Evolutionary conservation across 2,888 invertebrate species (phyloP).

Genomic region (Cyaniris semiargus): DNA sequence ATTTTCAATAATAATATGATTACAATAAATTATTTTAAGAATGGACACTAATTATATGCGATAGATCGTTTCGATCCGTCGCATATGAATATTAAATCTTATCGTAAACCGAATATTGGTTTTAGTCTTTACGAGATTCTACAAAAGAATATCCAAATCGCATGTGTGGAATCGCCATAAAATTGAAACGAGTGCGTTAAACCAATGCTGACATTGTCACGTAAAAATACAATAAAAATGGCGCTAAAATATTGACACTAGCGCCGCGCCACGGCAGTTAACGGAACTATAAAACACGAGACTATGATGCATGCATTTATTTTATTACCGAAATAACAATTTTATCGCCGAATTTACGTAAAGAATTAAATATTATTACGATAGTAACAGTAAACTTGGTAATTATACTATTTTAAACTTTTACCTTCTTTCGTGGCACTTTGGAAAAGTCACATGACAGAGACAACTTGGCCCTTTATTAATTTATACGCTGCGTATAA

Average conservation of each 20-base stretch:
- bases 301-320: not conserved
- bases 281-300: constrained; percentile 13
- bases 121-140: constrained; percentile 38
- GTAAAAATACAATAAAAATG: constrained; percentile 28
- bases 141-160: constrained; percentile 32
- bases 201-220: constrained; percentile 20
- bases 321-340: constrained; percentile 13
- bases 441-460: not conserved
- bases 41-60: not conserved
- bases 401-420: no score
- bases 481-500: no score
- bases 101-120: not conserved
- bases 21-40: not conserved
- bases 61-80: not conserved
- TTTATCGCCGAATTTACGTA: not conserved
- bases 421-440: no score
- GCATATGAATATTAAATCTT: not conserved
- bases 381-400: not conserved
- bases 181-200: constrained; percentile 17
- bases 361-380: not conserved
- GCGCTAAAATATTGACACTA: constrained; percentile 25
- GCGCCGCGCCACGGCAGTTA: not conserved
- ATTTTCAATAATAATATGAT: not conserved
- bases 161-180: constrained; percentile 7
- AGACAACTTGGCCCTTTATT: not conserved